Conservation (phyloP, 2,113 vertebrate genomes). For the Lutjanus erythropterus region DNA sequence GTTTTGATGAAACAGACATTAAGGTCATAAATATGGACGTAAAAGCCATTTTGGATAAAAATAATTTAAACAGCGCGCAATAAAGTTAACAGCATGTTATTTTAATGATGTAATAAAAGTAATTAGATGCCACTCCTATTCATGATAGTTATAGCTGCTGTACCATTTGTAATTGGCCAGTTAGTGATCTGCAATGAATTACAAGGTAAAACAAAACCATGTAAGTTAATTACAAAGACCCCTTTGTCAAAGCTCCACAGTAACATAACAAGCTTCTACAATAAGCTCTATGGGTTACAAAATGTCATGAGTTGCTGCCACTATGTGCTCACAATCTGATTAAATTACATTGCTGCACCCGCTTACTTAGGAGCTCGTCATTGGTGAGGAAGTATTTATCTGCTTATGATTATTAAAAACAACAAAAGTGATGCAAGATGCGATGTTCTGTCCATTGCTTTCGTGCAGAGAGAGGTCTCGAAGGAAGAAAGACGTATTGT, state of each 20-base stretch:
- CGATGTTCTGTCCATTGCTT: too few relatives aligned
- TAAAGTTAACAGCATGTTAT: not conserved
- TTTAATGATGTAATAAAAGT: not conserved
- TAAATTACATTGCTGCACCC: too few relatives aligned
- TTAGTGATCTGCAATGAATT: slow-evolving; percentile 3
- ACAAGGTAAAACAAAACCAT: not conserved
- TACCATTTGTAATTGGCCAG: not conserved
- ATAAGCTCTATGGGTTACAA: not conserved
- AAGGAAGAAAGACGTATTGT: too few relatives aligned
- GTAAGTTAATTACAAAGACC: not conserved
- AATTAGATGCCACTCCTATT: not conserved
- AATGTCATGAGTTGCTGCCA: not conserved
- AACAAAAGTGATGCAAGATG: too few relatives aligned
- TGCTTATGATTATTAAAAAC: too few relatives aligned
- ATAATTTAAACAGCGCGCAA: slow-evolving; percentile 5
- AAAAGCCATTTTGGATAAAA: not conserved
- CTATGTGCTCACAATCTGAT: slow-evolving; percentile 1
- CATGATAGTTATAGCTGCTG: not conserved
- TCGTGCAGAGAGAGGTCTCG: too few relatives aligned
- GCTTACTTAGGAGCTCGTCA: too few relatives aligned
- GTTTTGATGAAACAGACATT: not conserved
- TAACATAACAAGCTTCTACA: not conserved
- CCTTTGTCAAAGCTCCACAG: not conserved
- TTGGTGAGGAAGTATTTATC: too few relatives aligned
- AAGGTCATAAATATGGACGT: not conserved